Evolutionary conservation across 2,888 invertebrate species (phyloP).

Genomic region (Temnothorax ravouxi): DNA sequence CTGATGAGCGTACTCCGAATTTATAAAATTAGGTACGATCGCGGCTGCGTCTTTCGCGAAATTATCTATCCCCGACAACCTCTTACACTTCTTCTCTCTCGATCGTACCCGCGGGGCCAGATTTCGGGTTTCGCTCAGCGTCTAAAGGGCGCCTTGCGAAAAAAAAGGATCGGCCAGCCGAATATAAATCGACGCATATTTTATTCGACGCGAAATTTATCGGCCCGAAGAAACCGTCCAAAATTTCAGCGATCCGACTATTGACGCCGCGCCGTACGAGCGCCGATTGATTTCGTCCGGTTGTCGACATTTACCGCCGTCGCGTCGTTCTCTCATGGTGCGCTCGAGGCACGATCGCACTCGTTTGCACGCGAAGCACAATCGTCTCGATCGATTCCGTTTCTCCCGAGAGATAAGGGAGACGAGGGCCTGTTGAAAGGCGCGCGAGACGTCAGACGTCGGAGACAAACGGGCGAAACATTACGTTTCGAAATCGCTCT

Average conservation of each 20-base stretch:
- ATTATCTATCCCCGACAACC: conserved; percentile 72
- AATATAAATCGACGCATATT: conserved; percentile 71
- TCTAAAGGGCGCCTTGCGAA: conserved; percentile 34
- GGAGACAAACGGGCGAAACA: conserved; percentile 43
- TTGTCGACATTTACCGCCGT: conserved; percentile 11
- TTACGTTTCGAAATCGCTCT: conserved; percentile 56
- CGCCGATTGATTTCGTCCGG: conserved; percentile 36
- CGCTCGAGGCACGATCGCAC: background rate
- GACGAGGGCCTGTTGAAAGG: background rate
- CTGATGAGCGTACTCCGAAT: conserved; percentile 62
- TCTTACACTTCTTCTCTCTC: conserved; percentile 33
- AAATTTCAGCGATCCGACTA: conserved; percentile 36
- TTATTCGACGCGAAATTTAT: conserved; percentile 68
- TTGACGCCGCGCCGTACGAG: conserved; percentile 29
- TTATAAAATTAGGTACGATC: conserved; percentile 74
- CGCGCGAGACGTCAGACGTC: conserved; percentile 49
- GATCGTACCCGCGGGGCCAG: conserved; percentile 67
- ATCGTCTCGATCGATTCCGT: conserved; percentile 24
- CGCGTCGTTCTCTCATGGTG: background rate
- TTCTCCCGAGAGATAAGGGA: conserved; percentile 24
- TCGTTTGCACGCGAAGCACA: conserved; percentile 23
- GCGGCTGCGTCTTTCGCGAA: conserved; percentile 65
- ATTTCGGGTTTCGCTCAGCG: conserved; percentile 69
- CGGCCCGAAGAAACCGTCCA: conserved; percentile 7
- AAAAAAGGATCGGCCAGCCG: conserved; percentile 19